A percentile compares a stretch with the other conserved stretches of the same genome.
These are phyloP conservation scores for Sebastes diploproa DNA, from an alignment of 2,797 vertebrate species.

Conservation along the genomic window DNA sequence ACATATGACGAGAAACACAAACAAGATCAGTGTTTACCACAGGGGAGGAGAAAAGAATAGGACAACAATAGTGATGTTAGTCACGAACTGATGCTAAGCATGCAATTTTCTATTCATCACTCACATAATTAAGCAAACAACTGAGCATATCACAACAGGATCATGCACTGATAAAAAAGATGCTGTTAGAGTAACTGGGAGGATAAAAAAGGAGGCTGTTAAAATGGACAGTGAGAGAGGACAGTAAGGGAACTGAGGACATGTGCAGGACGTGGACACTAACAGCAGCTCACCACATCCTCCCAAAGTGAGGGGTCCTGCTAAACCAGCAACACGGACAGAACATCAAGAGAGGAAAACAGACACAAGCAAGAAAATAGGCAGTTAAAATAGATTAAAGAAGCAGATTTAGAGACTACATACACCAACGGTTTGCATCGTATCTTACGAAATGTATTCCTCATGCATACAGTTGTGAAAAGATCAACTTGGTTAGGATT, in stretches of 20 bases:
- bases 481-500: too few species aligned
- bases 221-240: not conserved
- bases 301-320: constrained; percentile 46
- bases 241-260: constrained; percentile 12
- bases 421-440: too few species aligned
- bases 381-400: not conserved
- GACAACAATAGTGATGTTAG: not conserved
- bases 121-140: not conserved
- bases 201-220: not conserved
- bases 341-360: constrained; percentile 6
- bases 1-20: constrained; percentile 14
- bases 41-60: not conserved
- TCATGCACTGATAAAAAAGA: not conserved
- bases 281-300: constrained; percentile 79
- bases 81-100: not conserved
- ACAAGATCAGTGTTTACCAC: not conserved
- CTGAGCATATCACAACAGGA: not conserved
- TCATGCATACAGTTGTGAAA: too few species aligned
- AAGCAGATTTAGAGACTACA: not conserved
- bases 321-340: constrained; percentile 31
- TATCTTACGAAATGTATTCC: too few species aligned
- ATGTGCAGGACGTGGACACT: constrained; percentile 63
- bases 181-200: not conserved
- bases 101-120: not conserved
- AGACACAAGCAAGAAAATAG: constrained; percentile 22